Base-by-base conservation (phyloP, 2,797 vertebrate genomes). In the Momotus momota region DNA sequence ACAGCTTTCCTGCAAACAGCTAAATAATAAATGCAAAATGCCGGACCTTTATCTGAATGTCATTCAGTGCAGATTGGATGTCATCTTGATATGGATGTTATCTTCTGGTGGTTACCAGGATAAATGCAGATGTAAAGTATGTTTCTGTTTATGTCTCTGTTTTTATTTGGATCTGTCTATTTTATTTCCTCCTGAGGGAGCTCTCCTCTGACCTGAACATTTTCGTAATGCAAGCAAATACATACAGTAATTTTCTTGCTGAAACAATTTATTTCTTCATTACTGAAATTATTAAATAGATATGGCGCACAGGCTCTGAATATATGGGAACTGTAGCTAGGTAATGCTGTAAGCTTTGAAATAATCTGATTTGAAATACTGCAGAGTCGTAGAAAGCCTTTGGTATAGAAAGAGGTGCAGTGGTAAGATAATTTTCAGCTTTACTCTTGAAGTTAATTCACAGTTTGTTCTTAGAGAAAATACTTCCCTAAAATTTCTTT, bases 91-190 rank as follows among this genome's bases (percentile, higher is more conserved):
- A 55, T 73, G n/a, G 27, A 29, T 79, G 58, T 74, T 58, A 54
- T 77, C 2, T 65, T 1, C 1, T 49, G 48, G 17, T 79, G 52
- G 40, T 86, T 92, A 75, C 55, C 10, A 41, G 33, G 70, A 64
- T 80, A 84, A 81, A 84, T 33, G 93, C 49, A 79, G 48, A 79
- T 66, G 54, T 70, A 75, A 86, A 38, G 10, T 29, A n/a, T 75
- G 20, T 80, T 93, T 92, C 89, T 93, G 54, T 66, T 84, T 93
- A 60, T 23, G 10, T 81, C 27, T 87, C 51, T 90, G 46, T 23
- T 83, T 94, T 95, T 65, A 41, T 90, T 88, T 79, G 57, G 19
- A 58, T 72, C 12, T 79, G 7, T 72, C 26, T 65, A 3, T 69
- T 72, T 69, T 62, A 35, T 43, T 5, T 3, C 15, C 25, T 23